Percentiles rank a stretch among this genome's conserved stretches.
Conservation (phyloP, 2,888 invertebrate genomes). For the Sphaeridia pumilis region DNA sequence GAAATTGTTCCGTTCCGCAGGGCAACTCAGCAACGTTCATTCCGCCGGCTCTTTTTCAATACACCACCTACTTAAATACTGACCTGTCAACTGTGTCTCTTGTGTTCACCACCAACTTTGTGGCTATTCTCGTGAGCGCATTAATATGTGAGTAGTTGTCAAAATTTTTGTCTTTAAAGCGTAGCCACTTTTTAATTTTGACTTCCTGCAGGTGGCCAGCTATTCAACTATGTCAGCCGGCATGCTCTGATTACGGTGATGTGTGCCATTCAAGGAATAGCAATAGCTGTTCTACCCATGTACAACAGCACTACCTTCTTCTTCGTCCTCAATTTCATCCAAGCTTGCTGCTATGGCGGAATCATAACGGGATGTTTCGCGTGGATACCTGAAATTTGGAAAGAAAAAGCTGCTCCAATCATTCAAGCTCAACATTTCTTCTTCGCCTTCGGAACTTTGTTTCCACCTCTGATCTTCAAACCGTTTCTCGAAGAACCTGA, state of each 20-base stretch:
- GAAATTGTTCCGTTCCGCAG: background rate
- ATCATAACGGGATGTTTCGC: background rate
- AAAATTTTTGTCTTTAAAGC: background rate
- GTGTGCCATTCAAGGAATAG: background rate
- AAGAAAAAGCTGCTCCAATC: background rate
- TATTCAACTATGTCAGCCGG: conserved; percentile 4
- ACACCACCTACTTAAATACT: background rate
- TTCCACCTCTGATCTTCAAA: conserved; percentile 1
- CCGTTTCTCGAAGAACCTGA: background rate
- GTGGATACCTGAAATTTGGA: conserved; percentile 5
- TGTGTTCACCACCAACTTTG: background rate
- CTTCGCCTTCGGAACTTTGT: conserved; percentile 1
- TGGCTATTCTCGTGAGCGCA: background rate
- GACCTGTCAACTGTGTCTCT: background rate
- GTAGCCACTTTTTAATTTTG: no score
- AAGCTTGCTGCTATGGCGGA: background rate
- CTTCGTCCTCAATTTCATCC: background rate
- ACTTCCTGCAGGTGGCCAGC: background rate
- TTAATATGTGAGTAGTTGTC: conserved; percentile 5
- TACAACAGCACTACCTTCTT: background rate
- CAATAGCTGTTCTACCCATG: background rate
- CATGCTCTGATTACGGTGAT: background rate
- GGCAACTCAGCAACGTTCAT: background rate
- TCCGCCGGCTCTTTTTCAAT: background rate
- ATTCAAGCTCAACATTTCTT: conserved; percentile 6